Base-by-base conservation (phyloP, 1,140 invertebrate species). In the Drosophila sechellia region DNA sequence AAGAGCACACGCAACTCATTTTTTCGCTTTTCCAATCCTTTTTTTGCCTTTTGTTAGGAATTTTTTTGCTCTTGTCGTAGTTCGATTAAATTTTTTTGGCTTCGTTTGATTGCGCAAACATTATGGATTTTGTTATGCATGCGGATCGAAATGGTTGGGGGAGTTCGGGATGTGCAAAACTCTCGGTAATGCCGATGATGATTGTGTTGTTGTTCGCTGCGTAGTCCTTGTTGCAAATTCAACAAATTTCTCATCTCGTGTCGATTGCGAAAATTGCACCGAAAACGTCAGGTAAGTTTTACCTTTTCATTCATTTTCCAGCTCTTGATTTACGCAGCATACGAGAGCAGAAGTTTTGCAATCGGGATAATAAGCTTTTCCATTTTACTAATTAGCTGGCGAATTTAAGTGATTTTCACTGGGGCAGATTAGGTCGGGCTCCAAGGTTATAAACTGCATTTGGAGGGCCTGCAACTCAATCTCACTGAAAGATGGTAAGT, bases 91-190 rank as follows among this genome's bases (percentile, higher is more conserved):
- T 76, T 76, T 70, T 65, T 70, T 71, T 53, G 65, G 60, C 60
- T 34, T 66, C 37, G 17, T 65, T 76, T 48, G 35, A 66, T 76
- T 66, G 48, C 60, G 61, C 46, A 76, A 76, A 76, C 53, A 76
- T 76, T 76, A 76, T 76, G 72, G 72, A 76, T 76, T 76, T 57
- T 76, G 54, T 75, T 76, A 66, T 75, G 60, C 73, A 66, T 57
- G 72, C 71, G 57, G 70, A 66, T 58, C 20, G 46, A 46, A 66
- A 27, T 13, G 53, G 72, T 57, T 66, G 43, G 58, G 35, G 54
- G 54, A 61, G 54, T 49, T 63, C 35, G 53, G 53, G 12, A 34
- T 42, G 35, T 27, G 25, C 13, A 4, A 11, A 55, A 42, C 34
- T 15, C 11, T n/a, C 25, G 50, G 25, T 74, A 55, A 64, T 74